phyloP scores from a whole-genome alignment of 1,140 invertebrate species.

The Spodoptera frugiperda region DNA sequence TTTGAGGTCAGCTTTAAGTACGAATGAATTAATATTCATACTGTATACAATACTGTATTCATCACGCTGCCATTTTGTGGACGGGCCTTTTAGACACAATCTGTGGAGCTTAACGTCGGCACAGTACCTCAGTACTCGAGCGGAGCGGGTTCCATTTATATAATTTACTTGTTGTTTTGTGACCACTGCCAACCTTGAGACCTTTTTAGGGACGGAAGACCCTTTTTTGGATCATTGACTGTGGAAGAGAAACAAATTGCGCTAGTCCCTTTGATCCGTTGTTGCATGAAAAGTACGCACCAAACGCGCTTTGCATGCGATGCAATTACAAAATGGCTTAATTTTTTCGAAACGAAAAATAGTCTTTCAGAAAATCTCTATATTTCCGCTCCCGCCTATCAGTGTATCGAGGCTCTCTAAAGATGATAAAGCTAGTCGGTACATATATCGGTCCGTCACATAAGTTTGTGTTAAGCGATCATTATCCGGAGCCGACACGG shows the following conservation, averaged over 20 bases:
- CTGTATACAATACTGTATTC: constrained; percentile 11
- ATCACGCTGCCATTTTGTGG: constrained; percentile 18
- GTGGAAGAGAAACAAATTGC: no score
- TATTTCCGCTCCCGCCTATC: not conserved
- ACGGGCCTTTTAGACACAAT: constrained; percentile 19
- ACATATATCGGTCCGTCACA: not conserved
- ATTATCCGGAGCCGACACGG: constrained; percentile 15
- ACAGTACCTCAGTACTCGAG: not conserved
- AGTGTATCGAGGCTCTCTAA: no score
- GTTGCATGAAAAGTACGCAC: no score
- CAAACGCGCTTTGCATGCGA: not conserved
- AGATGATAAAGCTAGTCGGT: no score
- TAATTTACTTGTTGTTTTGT: not conserved
- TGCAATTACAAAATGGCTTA: not conserved
- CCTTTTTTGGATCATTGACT: no score
- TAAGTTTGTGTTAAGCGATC: constrained; percentile 20
- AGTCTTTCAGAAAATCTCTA: not conserved
- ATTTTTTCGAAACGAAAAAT: not conserved
- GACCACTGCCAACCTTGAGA: not conserved
- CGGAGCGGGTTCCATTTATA: constrained; percentile 6
- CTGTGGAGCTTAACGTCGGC: not conserved
- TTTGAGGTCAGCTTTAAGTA: not conserved
- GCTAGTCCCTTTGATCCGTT: no score
- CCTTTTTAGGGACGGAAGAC: not conserved
- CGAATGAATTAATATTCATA: constrained; percentile 26